Evolutionary conservation across 2,888 invertebrate species (phyloP), one percentile per base, ranked within the genome.

Genomic region (Agelastica alni): DNA sequence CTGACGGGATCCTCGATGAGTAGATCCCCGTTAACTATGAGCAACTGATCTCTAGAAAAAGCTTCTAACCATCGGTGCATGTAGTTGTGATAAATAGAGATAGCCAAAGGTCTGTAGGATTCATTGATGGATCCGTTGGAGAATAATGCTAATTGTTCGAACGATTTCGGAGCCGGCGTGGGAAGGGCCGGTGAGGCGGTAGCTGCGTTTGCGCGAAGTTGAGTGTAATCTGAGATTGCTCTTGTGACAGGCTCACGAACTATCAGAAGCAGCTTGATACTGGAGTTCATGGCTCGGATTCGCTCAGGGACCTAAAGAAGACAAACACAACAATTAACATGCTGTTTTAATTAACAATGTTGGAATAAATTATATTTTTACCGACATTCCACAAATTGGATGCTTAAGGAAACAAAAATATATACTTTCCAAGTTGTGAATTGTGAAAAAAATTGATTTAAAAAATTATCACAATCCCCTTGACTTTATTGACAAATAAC

Each of bases 191-290:
- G 84, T 60, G 85, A 85, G 6, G 88, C 87, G 1, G 90, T 87
- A 28, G 89, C 87, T 16, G 91, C 88, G 71, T 91, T 89, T 66
- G 89, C 91, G 60, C 90, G 85, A 66, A 96, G 81, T 78, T 97
- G 96, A 13, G 95, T 93, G 79, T 96, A 97, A 82, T 98, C 98
- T 9, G 96, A 97, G 70, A 99, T 92, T 45, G 96, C 93, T 51
- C 98, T 83, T 12, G 93, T 93, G 49, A 97, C 95, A 2, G 98
- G 98, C 76, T 99, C 95, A 9, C 98, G 84, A 14, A 99, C 93
- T 70, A 98, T 95, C 65, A 98, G 81, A 59, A 98, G 83, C 54
- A 99, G 81, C 68, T 94, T 91, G 57, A 96, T 88, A 72, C 91
- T 89, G 5, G 91, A 86, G 80, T 98, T 96, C 93, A 98, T 95